These are phyloP conservation scores for Ctenopoma kingsleyae DNA, from an alignment of 2,797 vertebrate species.

Conservation along the genomic window DNA sequence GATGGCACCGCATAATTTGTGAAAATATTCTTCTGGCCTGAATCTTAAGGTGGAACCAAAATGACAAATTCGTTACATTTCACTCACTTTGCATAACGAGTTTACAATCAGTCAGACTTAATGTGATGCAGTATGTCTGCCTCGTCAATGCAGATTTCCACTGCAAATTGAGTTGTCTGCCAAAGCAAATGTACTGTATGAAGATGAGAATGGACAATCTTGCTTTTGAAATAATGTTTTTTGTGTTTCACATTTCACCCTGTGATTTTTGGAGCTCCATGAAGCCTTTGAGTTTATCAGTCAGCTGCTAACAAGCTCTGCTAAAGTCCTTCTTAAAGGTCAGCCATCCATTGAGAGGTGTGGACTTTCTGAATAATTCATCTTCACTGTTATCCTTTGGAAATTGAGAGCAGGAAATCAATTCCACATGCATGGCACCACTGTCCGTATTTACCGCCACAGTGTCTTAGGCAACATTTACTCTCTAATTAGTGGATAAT, in stretches of 20 bases:
- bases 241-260: slow-evolving; percentile 34
- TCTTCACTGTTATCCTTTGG: slow-evolving; percentile 62
- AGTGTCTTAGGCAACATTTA: slow-evolving; percentile 59
- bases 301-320: slow-evolving; percentile 59
- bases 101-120: slow-evolving; percentile 37
- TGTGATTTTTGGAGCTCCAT: slow-evolving; percentile 1
- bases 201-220: slow-evolving; percentile 5
- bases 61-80: slow-evolving; percentile 37
- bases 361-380: slow-evolving; percentile 69
- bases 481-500: slow-evolving; percentile 71
- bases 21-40: neutral
- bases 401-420: slow-evolving; percentile 69
- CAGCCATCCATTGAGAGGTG: slow-evolving; percentile 57
- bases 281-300: slow-evolving; percentile 41
- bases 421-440: slow-evolving; percentile 51
- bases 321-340: slow-evolving; percentile 70
- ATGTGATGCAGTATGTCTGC: slow-evolving; percentile 23
- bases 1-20: slow-evolving; percentile 23
- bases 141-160: slow-evolving; percentile 26
- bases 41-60: slow-evolving; percentile 22
- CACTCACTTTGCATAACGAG: slow-evolving; percentile 42
- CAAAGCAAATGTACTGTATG: neutral
- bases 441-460: slow-evolving; percentile 54
- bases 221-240: slow-evolving; percentile 22
- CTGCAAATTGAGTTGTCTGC: slow-evolving; percentile 45